Conservation (phyloP, 1,140 invertebrate genomes). For the Drosophila pseudoobscura region DNA sequence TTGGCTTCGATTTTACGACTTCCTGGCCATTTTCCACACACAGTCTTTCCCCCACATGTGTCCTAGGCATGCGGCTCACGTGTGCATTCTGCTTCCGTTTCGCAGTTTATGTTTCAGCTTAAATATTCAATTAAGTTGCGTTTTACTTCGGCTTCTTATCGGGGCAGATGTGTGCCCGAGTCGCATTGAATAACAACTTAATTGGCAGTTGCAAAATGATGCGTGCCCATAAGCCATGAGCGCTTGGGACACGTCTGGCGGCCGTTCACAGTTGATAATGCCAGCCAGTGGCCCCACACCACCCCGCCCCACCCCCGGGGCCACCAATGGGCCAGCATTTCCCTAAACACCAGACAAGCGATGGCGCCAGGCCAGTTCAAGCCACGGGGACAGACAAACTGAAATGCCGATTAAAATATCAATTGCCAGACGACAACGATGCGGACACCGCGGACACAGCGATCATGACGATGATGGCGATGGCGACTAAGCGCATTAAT, state of each 20-base stretch:
- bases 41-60: constrained; percentile 6
- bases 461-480: constrained; percentile 23
- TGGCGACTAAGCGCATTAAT: constrained; percentile 74
- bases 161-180: constrained; percentile 50
- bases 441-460: constrained; percentile 11
- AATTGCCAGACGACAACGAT: constrained; percentile 50
- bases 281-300: not conserved
- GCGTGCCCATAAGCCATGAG: constrained; percentile 60
- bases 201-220: constrained; percentile 78
- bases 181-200: constrained; percentile 66
- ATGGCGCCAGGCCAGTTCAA: constrained; percentile 60
- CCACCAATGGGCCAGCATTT: constrained; percentile 19
- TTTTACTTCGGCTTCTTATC: constrained; percentile 49
- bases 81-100: constrained; percentile 35
- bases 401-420: constrained; percentile 79
- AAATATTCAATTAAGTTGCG: constrained; percentile 5
- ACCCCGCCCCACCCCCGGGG: not conserved
- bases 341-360: constrained; percentile 57
- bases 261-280: constrained; percentile 40
- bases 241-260: constrained; percentile 41
- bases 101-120: constrained; percentile 33
- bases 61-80: constrained; percentile 5
- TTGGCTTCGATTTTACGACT: too few species aligned
- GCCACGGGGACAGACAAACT: constrained; percentile 56
- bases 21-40: constrained; percentile 8